These are phyloP conservation scores for Chloroclysta siterata DNA, from an alignment of 2,888 invertebrate species.

Conservation along the genomic window DNA sequence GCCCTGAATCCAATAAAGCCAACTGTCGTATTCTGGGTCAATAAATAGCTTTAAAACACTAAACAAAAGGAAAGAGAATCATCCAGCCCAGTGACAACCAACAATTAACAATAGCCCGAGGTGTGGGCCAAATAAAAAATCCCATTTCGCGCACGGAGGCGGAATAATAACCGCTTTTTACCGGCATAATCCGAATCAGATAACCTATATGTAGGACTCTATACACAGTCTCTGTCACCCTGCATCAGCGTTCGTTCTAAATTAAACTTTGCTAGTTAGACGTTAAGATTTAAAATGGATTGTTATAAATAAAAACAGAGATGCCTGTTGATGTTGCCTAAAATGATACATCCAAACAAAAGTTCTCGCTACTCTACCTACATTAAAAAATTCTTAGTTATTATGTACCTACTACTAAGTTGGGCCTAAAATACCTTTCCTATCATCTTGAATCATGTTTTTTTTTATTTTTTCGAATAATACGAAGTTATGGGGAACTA, in stretches of 20 bases:
- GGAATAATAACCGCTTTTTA: conserved; percentile 83
- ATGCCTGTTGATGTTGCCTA: no score
- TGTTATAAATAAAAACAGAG: not conserved
- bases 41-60: conserved; percentile 30
- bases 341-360: no score
- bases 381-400: no score
- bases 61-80: conserved; percentile 49
- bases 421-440: no score
- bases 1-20: not conserved
- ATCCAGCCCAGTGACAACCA: conserved; percentile 63
- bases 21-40: conserved; percentile 20
- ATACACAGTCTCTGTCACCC: conserved; percentile 2
- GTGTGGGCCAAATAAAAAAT: conserved; percentile 80
- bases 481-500: no score
- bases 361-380: no score
- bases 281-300: not conserved
- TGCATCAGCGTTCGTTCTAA: not conserved
- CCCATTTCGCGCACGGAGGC: conserved; percentile 70
- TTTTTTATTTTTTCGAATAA: no score
- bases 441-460: no score
- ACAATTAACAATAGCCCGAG: conserved; percentile 65
- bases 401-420: no score
- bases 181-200: conserved; percentile 81
- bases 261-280: not conserved
- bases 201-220: conserved; percentile 50